Evolutionary conservation across 1,140 invertebrate genomes (phyloP), one percentile per base, ranked within the genome.

Genomic region (Drosophila sulfurigaster): DNA sequence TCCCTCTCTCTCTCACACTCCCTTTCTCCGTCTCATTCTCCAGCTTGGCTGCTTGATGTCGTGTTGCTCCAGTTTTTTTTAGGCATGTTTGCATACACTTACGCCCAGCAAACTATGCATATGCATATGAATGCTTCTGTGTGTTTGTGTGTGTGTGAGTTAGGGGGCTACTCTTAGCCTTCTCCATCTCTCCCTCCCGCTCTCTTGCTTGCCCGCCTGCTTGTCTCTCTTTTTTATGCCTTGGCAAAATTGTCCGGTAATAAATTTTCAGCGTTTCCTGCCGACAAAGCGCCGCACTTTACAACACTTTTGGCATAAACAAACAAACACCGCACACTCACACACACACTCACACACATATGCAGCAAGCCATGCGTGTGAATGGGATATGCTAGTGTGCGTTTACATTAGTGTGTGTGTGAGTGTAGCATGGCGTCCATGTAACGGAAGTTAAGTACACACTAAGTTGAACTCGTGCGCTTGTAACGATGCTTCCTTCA

Each of bases 371-470:
- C 82, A 87, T 82, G 82, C 82, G 82, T 87, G 83, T 87, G 83
- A 88, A 88, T 75, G 78, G 62, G 51, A 48, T 67, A 56, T 71
- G 59, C 30, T 32, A 60, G 72, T 43, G 66, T 43, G 71, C 67
- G 35, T 15, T 48, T 48, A 35, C 46, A 51, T 58, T 16, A 46
- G 52, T 43, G 54, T 60, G 62, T 38, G 62, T 35, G 35, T 25
- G 13, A 46, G 41, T 56, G 43, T 30, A 52, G 45, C 28, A 45
- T 65, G 54, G 60, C 67, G 74, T 78, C 85, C 83, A 89, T 88
- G 83, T 89, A 88, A 85, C 85, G 85, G 86, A 88, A 90, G 85
- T 88, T 89, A 88, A 88, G 85, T 88, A 90, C 85, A 88, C 86
- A 88, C 85, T 88, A 89, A 88, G 86, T 88, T 88, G 86, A 88